Evolutionary conservation across 2,797 vertebrate species (phyloP), one percentile per base, ranked within the genome.

Genomic region (Hoplostethus mediterraneus): DNA sequence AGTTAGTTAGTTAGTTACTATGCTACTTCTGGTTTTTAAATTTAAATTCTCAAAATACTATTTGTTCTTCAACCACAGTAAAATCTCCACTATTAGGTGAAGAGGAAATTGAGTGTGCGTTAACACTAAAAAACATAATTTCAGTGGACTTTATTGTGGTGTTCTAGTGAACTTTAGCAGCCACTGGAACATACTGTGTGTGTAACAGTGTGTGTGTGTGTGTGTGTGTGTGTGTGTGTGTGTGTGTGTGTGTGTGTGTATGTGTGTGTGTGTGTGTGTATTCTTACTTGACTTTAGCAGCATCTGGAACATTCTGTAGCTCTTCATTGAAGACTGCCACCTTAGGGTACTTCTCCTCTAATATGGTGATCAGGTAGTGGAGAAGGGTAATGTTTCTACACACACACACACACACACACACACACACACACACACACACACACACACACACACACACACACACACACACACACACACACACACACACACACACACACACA

Each of bases 301-400:
- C 90, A 14, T 82, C 85, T 17, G 87, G 83, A 5, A 92, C 84
- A 47, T 75, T 79, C 17, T 81, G 71, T 1, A 92, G 62, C 42
- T 90, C 89, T 63, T 97, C 94, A 0, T 94, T 93, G 59, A 98
- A 92, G 16, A 45, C 83, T 48, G 94, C 88, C 40, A 97, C 95
- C 80, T 93, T 95, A 2, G 97, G 96, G 10, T 95, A 98, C 80
- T 96, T 97, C 90, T 95, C 96, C 67, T 98, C 96, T 67, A 99
- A 91, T 0, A 98, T 92, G 45, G 96, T 95, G 90, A 98, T 95
- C 80, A 98, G 94, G 95, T 98, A 99, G 91, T 99, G 97, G 83
- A 99, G 95, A 70, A 99, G 93, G 31, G 83, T 84, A 62, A 90
- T 0, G 49, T 86, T 88, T 67, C 90, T 92, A 13, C 56, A 80